phyloP scores from a whole-genome alignment of 2,797 vertebrate genomes.

The Ciconia nigra region DNA sequence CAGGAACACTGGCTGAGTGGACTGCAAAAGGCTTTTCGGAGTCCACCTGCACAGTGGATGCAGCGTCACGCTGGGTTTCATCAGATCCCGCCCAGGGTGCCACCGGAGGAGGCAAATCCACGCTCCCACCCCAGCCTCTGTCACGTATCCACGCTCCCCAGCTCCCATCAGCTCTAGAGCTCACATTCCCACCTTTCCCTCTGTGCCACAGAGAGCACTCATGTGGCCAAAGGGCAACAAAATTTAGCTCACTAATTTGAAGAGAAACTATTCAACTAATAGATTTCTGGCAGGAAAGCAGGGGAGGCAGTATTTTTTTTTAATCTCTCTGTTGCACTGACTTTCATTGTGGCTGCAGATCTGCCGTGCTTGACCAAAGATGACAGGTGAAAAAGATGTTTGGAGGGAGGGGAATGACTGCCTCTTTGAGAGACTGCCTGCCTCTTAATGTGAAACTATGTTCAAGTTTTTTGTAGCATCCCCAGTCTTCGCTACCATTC shows the following conservation, averaged over 20 bases:
- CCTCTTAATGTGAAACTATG: background rate
- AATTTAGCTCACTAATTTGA: background rate
- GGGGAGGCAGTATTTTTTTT: background rate
- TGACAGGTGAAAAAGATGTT: background rate
- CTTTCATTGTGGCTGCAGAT: background rate
- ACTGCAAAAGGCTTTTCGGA: background rate
- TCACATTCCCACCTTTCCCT: background rate
- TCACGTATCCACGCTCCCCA: background rate
- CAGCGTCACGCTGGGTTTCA: accelerated
- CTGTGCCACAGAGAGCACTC: background rate
- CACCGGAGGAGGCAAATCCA: too few relatives aligned
- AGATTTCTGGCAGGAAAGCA: background rate
- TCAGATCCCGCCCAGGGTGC: background rate
- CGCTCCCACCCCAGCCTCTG: background rate
- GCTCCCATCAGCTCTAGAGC: background rate
- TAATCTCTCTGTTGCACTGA: background rate
- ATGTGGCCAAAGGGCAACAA: background rate
- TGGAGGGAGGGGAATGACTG: background rate
- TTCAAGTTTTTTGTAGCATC: background rate
- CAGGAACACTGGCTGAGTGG: background rate
- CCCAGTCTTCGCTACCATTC: background rate
- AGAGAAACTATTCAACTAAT: background rate
- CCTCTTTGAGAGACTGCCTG: background rate
- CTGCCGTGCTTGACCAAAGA: background rate
- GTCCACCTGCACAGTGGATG: background rate